phyloP scores from a whole-genome alignment of 1,140 invertebrate species.

The Macrocentrus cingulum region DNA sequence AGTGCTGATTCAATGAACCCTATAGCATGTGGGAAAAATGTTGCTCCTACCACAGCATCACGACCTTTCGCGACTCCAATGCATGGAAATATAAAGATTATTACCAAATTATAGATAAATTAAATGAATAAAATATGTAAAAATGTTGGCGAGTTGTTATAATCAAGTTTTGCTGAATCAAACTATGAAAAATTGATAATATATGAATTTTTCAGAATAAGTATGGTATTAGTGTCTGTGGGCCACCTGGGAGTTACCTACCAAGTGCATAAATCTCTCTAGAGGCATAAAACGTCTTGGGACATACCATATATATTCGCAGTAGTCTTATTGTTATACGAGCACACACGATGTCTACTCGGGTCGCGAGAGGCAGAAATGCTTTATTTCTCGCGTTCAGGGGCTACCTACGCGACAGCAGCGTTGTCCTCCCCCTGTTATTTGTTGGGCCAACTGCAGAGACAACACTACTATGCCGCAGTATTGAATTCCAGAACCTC shows the following conservation, averaged over 20 bases:
- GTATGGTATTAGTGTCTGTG: too few species aligned
- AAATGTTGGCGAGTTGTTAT: too few species aligned
- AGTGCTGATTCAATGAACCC: too few species aligned
- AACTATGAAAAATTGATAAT: too few species aligned
- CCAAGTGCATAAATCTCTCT: constrained; percentile 1
- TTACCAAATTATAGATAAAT: too few species aligned
- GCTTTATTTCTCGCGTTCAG: constrained; percentile 3
- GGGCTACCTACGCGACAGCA: constrained; percentile 12
- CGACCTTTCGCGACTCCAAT: too few species aligned
- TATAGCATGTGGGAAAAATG: too few species aligned
- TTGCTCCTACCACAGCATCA: too few species aligned
- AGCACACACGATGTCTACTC: not conserved
- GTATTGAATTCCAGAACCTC: not conserved
- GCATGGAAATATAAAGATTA: too few species aligned
- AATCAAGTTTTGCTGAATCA: too few species aligned
- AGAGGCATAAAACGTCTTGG: not conserved
- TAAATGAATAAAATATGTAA: too few species aligned
- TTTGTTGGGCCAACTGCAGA: not conserved
- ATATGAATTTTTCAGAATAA: too few species aligned
- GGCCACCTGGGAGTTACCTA: constrained; percentile 2
- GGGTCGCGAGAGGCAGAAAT: not conserved
- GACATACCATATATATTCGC: constrained; percentile 5
- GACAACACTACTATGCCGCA: not conserved
- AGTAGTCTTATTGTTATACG: constrained; percentile 4
- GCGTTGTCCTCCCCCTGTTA: not conserved